Base-by-base conservation (phyloP, 2,888 invertebrate genomes). In the Andrena marginata region DNA sequence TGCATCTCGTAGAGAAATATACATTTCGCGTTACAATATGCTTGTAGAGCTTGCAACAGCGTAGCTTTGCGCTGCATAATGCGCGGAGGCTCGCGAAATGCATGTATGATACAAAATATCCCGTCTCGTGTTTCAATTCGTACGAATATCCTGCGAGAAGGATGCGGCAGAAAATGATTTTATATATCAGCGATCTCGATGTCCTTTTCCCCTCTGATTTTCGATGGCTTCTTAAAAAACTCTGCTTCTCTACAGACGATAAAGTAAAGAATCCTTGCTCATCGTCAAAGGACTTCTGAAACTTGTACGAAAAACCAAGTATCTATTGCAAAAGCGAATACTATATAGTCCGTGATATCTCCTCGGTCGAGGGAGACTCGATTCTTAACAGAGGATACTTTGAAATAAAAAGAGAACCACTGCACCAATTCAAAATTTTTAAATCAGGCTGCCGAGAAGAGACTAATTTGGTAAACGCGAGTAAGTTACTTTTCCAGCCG, bases 21-120 rank as follows among this genome's bases (percentile, higher is more conserved):
- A 73, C 68, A 59, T 65, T 56, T 7, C n/a, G 8, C 31, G 42
- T 73, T 69, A 80, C 63, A 69, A 69, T 81, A 80, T 81, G 26
- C 51, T 51, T 64, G 69, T 69, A 62, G 60, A 54, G 64, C 42
- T 59, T 23, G 26, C 29, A 23, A 23, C 20, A 49, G n/a, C 16
- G 56, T 20, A 56, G n/a, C 64, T 64, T 16, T 23, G 48, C 33
- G n/a, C 42, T 35, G 2, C 48, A 48, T 56, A 72, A 72, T 54
- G 10, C 71, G 51, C 23, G 31, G 54, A 20, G 51, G 64, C 26
- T 63, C 8, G 20, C 23, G 64, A 31, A 65, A 80, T 70, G 16
- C 51, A 31, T 35, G 63, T 49, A 48, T 68, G 31, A 72, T 49
- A 49, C 29, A 31, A 42, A 73, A 42, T 69, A 59, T 72, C 63